phyloP scores from a whole-genome alignment of 1,140 invertebrate species.

The honey bee (Apis mellifera) region DNA sequence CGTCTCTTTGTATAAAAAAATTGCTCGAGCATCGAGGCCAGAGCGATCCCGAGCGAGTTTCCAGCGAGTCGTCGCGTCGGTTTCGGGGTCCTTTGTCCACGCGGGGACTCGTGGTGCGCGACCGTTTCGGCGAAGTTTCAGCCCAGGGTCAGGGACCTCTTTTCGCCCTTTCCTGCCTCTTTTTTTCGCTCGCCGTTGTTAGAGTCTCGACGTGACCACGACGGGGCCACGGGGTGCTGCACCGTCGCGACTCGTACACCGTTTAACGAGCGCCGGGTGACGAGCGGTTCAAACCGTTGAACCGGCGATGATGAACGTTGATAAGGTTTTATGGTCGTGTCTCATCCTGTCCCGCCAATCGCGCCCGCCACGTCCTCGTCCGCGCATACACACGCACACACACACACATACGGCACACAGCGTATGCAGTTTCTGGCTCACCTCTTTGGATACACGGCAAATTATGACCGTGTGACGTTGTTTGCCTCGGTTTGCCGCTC shows the following conservation, averaged over 20 bases:
- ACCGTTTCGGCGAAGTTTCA: constrained; percentile 44
- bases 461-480: constrained; percentile 18
- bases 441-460: constrained; percentile 30
- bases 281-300: constrained; percentile 70
- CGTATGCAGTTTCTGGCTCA: neutral
- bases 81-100: constrained; percentile 28
- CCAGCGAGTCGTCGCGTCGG: constrained; percentile 12
- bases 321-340: constrained; percentile 73
- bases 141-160: constrained; percentile 41
- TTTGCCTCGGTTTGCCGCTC: constrained; percentile 5
- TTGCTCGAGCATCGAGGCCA: neutral
- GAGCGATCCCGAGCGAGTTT: neutral
- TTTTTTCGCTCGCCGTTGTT: constrained; percentile 26
- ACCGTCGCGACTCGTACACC: constrained; percentile 56
- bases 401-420: neutral
- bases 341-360: constrained; percentile 69
- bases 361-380: constrained; percentile 21
- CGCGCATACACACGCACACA: constrained; percentile 28
- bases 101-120: constrained; percentile 12
- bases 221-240: constrained; percentile 39
- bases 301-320: constrained; percentile 72
- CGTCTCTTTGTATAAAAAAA: neutral
- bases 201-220: constrained; percentile 49
- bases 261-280: constrained; percentile 70
- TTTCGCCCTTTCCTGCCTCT: constrained; percentile 42